Conservation (phyloP, 2,888 invertebrate species). For the Disparrhopalites patrizii region DNA sequence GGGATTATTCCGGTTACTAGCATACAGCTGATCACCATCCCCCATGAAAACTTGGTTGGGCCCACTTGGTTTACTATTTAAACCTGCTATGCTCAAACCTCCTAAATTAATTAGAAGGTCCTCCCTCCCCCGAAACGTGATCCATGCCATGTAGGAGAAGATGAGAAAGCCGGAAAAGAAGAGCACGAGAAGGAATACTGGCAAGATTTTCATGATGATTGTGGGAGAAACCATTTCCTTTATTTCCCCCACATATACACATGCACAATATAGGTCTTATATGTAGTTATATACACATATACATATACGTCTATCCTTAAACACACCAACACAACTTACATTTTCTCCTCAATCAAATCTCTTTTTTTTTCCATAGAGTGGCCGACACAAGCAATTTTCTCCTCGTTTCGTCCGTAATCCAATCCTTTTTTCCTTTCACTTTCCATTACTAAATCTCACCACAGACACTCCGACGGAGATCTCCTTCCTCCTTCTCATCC, state of each 20-base stretch:
- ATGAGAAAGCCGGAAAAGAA: constrained; percentile 46
- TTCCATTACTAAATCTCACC: no score
- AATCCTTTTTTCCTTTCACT: neutral
- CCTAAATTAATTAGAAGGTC: constrained; percentile 10
- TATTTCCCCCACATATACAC: neutral
- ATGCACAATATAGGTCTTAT: no score
- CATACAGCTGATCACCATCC: constrained; percentile 33
- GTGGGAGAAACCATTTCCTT: constrained; percentile 14
- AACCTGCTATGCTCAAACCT: constrained; percentile 10
- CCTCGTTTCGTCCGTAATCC: neutral
- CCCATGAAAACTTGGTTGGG: constrained; percentile 29
- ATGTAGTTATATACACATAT: no score
- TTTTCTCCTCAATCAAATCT: neutral
- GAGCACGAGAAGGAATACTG: constrained; percentile 44
- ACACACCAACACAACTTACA: no score
- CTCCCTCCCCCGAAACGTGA: constrained; percentile 32
- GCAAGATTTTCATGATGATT: constrained; percentile 43
- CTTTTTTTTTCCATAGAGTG: neutral
- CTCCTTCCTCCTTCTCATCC: no score
- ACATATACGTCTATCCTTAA: no score
- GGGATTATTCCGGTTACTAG: constrained; percentile 26
- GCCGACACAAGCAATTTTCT: neutral
- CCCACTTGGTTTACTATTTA: constrained; percentile 21
- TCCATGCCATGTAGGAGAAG: constrained; percentile 45
- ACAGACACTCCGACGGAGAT: no score